Evolutionary conservation across 35 echinoderm and acorn worm genomes (phyloP).

Genomic region (Amphiura filiformis): DNA sequence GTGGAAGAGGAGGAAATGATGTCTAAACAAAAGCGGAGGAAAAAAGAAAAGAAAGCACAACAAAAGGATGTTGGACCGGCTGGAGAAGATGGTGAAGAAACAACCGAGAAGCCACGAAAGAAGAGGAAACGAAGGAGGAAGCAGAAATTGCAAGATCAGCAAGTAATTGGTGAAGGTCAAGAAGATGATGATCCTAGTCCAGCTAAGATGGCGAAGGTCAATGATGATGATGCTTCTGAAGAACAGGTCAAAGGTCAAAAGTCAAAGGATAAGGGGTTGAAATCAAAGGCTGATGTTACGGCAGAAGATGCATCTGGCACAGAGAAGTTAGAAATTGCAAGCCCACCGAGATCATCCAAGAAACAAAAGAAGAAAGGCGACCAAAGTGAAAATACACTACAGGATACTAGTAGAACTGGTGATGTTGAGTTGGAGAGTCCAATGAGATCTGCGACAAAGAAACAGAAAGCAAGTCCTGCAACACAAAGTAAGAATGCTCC

Average conservation of each 20-base stretch:
- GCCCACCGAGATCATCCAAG: background rate
- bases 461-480: no score
- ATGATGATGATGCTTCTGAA: background rate
- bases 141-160: background rate
- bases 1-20: constrained; percentile 9
- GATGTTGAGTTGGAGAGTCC: background rate
- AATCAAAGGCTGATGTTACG: no score
- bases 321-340: background rate
- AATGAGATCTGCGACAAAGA: no score
- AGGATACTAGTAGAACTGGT: background rate
- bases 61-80: background rate
- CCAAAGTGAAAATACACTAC: background rate
- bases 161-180: background rate
- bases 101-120: background rate
- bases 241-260: background rate
- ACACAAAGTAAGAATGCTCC: no score
- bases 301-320: no score
- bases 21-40: constrained; percentile 19
- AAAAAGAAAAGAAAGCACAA: constrained; percentile 1
- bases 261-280: background rate
- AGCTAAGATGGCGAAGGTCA: background rate
- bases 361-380: background rate
- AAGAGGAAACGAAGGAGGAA: constrained; percentile 15
- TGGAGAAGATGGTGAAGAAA: constrained; percentile 8
- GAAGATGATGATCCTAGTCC: background rate